These are phyloP conservation scores for Campoplex capitator DNA, from an alignment of 2,888 invertebrate genomes.

Conservation along the genomic window DNA sequence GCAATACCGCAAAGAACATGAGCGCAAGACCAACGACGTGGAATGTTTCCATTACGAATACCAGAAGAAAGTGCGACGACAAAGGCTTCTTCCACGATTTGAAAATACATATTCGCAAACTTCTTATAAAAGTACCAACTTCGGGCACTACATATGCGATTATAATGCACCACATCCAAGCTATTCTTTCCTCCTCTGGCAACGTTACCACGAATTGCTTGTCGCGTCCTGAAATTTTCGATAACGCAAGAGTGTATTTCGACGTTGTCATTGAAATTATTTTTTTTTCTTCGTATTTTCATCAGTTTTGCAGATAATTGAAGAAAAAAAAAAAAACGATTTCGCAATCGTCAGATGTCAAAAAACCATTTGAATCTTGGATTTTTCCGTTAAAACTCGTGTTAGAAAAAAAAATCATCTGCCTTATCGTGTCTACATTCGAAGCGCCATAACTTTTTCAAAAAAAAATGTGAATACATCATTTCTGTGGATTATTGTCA, in stretches of 20 bases:
- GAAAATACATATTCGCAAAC: constrained; percentile 95
- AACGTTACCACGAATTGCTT: constrained; percentile 93
- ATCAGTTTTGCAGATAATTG: no score
- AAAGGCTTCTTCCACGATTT: constrained; percentile 93
- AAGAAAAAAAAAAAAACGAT: no score
- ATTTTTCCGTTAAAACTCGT: no score
- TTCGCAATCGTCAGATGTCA: no score
- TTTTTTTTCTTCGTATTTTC: no score
- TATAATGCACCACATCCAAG: constrained; percentile 96
- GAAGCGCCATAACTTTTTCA: no score
- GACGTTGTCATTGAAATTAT: no score
- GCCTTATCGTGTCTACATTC: no score
- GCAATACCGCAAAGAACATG: constrained; percentile 94
- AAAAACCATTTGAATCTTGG: no score
- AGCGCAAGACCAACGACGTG: constrained; percentile 95
- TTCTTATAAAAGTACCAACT: constrained; percentile 93
- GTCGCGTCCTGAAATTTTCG: constrained; percentile 90
- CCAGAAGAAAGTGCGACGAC: constrained; percentile 88
- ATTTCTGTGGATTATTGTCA: no score
- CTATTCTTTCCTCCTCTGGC: constrained; percentile 94
- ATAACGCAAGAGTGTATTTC: neutral
- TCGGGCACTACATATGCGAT: constrained; percentile 96
- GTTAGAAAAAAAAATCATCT: no score
- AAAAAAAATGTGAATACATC: no score
- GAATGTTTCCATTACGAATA: constrained; percentile 94